Conservation (phyloP, 1,140 invertebrate genomes). For the Camponotus vicinus region DNA sequence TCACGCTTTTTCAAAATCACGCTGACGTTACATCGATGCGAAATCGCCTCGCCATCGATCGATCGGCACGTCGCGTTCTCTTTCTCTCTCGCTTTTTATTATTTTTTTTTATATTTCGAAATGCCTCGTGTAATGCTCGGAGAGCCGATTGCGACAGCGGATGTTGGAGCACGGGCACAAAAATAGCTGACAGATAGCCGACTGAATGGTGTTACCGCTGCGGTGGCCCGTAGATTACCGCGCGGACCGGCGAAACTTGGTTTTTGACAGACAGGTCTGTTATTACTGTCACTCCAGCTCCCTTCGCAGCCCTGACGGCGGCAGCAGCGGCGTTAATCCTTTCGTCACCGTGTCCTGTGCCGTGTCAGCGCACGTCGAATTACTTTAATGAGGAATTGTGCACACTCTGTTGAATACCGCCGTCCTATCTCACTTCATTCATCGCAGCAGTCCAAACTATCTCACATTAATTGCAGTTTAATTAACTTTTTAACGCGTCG, state of each 20-base stretch:
- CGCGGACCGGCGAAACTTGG: constrained; percentile 71
- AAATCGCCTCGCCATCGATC: constrained; percentile 39
- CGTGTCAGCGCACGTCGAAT: constrained; percentile 70
- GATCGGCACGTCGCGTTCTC: background rate
- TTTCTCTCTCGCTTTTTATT: constrained; percentile 22
- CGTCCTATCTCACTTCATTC: constrained; percentile 18
- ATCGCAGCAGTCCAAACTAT: constrained; percentile 11
- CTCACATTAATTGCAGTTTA: constrained; percentile 57
- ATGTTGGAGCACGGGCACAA: constrained; percentile 66
- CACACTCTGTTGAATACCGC: constrained; percentile 52
- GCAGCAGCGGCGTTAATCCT: constrained; percentile 70
- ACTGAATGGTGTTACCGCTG: constrained; percentile 71
- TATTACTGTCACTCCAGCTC: constrained; percentile 78
- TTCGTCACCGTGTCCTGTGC: constrained; percentile 67
- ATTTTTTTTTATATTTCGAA: constrained; percentile 59
- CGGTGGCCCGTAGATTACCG: constrained; percentile 65
- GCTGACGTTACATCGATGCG: constrained; percentile 42
- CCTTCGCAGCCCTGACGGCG: constrained; percentile 54
- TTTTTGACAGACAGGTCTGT: constrained; percentile 80
- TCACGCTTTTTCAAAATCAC: constrained; percentile 48
- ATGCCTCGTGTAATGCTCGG: constrained; percentile 55
- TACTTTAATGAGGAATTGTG: constrained; percentile 71
- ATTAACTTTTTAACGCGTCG: constrained; percentile 54
- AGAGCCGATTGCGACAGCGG: constrained; percentile 62
- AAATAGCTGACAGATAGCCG: constrained; percentile 78